phyloP scores from a whole-genome alignment of 2,797 vertebrate genomes.

The Acanthurus leucopareius region DNA sequence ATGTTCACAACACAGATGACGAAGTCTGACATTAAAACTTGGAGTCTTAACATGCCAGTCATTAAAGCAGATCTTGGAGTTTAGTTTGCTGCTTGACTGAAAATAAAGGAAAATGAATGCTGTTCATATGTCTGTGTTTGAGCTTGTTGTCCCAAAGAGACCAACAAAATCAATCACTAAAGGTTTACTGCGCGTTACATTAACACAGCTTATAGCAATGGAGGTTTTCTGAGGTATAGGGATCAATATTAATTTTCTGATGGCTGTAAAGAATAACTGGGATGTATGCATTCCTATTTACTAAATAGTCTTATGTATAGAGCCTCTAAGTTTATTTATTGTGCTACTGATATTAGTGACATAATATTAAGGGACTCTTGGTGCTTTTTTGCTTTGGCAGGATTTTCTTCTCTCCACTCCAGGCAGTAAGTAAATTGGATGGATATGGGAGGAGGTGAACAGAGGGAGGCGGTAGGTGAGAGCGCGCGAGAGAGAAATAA shows the following conservation, averaged over 20 bases:
- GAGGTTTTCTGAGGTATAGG: background rate
- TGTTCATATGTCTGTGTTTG: background rate
- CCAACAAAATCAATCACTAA: too few relatives aligned
- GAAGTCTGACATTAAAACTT: too few relatives aligned
- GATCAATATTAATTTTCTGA: background rate
- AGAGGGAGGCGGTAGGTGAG: conserved; percentile 38
- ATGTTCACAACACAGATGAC: too few relatives aligned
- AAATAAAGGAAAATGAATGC: background rate
- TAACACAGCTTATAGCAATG: background rate
- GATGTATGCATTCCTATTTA: background rate
- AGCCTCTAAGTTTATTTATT: background rate
- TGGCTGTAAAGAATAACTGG: background rate
- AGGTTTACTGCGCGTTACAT: too few relatives aligned
- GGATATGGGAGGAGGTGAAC: conserved; percentile 44
- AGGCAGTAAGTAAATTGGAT: conserved; percentile 48
- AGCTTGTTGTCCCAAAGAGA: background rate
- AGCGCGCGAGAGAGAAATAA: conserved; percentile 51
- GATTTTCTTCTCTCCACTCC: conserved; percentile 9
- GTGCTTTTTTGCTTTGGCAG: conserved; percentile 36
- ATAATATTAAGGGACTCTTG: conserved; percentile 21
- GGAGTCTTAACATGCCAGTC: too few relatives aligned
- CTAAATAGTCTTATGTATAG: background rate
- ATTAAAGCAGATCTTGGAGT: too few relatives aligned
- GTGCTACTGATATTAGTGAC: conserved; percentile 30
- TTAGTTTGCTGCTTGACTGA: too few relatives aligned